Conservation (phyloP, 1,140 invertebrate genomes). For the Tachypleus tridentatus region DNA sequence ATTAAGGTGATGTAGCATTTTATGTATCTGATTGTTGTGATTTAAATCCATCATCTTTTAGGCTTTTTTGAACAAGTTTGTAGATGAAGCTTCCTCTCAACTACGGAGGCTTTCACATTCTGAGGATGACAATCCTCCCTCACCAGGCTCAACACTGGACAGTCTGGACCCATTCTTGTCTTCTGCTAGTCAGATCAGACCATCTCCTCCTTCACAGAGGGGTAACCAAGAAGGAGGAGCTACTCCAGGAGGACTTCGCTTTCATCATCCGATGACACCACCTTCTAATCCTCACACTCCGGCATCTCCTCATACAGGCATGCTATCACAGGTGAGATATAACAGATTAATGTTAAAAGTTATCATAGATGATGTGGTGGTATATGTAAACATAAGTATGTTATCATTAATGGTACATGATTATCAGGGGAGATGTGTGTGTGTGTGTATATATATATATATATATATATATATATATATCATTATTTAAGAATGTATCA, state of each 20-base stretch:
- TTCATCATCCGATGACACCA: slow-evolving; percentile 62
- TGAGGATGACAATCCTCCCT: slow-evolving; percentile 92
- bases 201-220: slow-evolving; percentile 23
- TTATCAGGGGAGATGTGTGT: too few species aligned
- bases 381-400: too few species aligned
- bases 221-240: slow-evolving; percentile 28
- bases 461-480: too few species aligned
- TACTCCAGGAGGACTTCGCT: slow-evolving; percentile 53
- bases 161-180: slow-evolving; percentile 31
- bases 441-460: too few species aligned
- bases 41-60: slow-evolving; percentile 29
- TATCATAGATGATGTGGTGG: background rate
- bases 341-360: slow-evolving; percentile 2
- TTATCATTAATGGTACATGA: too few species aligned
- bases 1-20: background rate
- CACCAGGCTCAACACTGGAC: slow-evolving; percentile 64
- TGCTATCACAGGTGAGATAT: slow-evolving; percentile 34
- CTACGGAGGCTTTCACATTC: slow-evolving; percentile 62
- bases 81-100: slow-evolving; percentile 72
- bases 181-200: slow-evolving; percentile 25
- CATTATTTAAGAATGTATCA: too few species aligned
- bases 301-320: slow-evolving; percentile 56
- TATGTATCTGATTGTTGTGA: background rate
- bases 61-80: slow-evolving; percentile 84
- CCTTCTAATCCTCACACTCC: slow-evolving; percentile 79